phyloP scores from a whole-genome alignment of 1,140 invertebrate genomes.

The Limonius californicus region DNA sequence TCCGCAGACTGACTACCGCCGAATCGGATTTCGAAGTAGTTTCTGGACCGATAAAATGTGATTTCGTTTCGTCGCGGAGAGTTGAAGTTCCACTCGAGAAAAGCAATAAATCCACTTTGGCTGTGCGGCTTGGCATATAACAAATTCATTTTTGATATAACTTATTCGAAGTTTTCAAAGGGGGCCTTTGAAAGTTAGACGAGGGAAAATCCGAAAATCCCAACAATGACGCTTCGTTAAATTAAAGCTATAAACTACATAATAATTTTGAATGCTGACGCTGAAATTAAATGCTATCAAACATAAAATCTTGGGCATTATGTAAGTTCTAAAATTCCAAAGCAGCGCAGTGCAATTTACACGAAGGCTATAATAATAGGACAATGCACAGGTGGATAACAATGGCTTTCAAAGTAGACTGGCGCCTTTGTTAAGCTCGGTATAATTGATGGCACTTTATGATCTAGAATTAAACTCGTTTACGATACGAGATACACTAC shows the following conservation, averaged over 20 bases:
- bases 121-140: background rate
- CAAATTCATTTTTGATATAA: conserved; percentile 15
- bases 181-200: background rate
- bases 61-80: conserved; percentile 6
- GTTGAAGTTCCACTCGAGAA: conserved; percentile 7
- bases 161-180: background rate
- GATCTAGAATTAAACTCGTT: conserved; percentile 14
- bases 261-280: conserved; percentile 5
- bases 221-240: background rate
- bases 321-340: conserved; percentile 12
- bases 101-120: conserved; percentile 10
- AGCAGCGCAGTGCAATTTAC: conserved; percentile 12
- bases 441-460: conserved; percentile 14
- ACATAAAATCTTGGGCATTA: conserved; percentile 6
- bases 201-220: background rate
- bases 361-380: conserved; percentile 12
- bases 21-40: conserved; percentile 7
- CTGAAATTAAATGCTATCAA: conserved; percentile 7
- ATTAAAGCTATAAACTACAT: conserved; percentile 2
- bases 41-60: conserved; percentile 10
- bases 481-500: conserved; percentile 9
- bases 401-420: conserved; percentile 14
- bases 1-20: background rate
- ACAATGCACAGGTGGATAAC: conserved; percentile 13
- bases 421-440: conserved; percentile 8